These are phyloP conservation scores for Scopus umbretta DNA, from an alignment of 2,113 vertebrate genomes.

Conservation along the genomic window DNA sequence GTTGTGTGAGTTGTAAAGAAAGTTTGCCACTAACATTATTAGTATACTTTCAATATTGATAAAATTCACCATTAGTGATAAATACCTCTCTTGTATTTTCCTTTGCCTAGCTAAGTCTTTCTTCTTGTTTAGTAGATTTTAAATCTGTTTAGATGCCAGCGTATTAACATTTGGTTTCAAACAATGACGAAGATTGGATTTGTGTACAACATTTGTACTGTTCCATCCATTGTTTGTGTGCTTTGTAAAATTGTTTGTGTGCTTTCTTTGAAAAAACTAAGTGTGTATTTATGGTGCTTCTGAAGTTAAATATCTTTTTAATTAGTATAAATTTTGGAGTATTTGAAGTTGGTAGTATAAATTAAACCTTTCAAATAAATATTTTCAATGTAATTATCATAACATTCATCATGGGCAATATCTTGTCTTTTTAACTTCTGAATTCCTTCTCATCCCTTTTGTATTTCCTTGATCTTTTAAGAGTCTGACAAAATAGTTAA, in stretches of 20 bases:
- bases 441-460: neutral
- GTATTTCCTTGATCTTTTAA: neutral
- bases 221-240: neutral
- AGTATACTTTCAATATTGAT: neutral
- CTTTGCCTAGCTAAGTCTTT: neutral
- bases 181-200: neutral
- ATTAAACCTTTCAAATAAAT: neutral
- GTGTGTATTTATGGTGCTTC: neutral
- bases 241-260: neutral
- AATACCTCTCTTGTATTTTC: neutral
- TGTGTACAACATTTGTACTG: rapidly evolving
- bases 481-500: neutral
- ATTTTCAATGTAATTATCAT: neutral
- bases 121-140: neutral
- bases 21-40: neutral
- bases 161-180: neutral
- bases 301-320: neutral
- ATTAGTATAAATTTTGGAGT: neutral
- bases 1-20: neutral
- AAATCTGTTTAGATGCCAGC: neutral
- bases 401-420: neutral
- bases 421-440: neutral
- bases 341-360: neutral
- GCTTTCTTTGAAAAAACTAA: neutral
- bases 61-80: neutral